phyloP scores from a whole-genome alignment of 1,140 invertebrate species.

The Drosophila teissieri region DNA sequence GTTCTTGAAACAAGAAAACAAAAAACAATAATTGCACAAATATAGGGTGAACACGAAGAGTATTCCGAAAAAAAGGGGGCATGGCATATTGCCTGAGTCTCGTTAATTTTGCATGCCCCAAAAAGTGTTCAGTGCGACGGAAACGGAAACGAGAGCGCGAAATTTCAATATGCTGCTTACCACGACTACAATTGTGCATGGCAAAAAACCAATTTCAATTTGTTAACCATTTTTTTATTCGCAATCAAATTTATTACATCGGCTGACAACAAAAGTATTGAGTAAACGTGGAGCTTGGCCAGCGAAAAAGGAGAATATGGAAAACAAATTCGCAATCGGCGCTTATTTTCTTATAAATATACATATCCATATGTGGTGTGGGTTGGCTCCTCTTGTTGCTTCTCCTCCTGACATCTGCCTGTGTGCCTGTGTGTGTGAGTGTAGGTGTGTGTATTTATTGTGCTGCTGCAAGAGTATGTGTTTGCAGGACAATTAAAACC shows the following conservation, averaged over 20 bases:
- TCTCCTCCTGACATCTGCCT: constrained; percentile 5
- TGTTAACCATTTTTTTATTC: constrained; percentile 72
- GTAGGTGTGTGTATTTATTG: constrained; percentile 33
- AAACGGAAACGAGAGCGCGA: constrained; percentile 61
- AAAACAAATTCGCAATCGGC: constrained; percentile 75
- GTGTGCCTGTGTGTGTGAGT: background rate
- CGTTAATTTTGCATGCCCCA: constrained; percentile 59
- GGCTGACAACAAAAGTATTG: constrained; percentile 35
- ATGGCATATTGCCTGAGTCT: constrained; percentile 10
- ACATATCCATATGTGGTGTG: constrained; percentile 23
- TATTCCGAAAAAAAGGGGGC: background rate
- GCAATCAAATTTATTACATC: constrained; percentile 80
- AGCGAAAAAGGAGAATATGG: constrained; percentile 28
- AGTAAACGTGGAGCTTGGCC: constrained; percentile 17
- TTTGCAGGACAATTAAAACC: constrained; percentile 71
- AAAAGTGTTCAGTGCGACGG: constrained; percentile 42
- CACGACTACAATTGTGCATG: constrained; percentile 20
- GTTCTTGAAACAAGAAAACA: constrained; percentile 36
- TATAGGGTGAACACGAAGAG: background rate
- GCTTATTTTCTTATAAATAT: constrained; percentile 77
- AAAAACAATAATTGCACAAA: constrained; percentile 26
- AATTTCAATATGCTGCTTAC: constrained; percentile 65
- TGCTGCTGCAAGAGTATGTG: constrained; percentile 31
- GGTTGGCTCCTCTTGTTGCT: constrained; percentile 29
- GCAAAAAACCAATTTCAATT: constrained; percentile 71